Percentiles rank a stretch among this genome's conserved stretches.
These are phyloP conservation scores for Tachystola acroxantha DNA, from an alignment of 2,888 invertebrate species.

Conservation along the genomic window DNA sequence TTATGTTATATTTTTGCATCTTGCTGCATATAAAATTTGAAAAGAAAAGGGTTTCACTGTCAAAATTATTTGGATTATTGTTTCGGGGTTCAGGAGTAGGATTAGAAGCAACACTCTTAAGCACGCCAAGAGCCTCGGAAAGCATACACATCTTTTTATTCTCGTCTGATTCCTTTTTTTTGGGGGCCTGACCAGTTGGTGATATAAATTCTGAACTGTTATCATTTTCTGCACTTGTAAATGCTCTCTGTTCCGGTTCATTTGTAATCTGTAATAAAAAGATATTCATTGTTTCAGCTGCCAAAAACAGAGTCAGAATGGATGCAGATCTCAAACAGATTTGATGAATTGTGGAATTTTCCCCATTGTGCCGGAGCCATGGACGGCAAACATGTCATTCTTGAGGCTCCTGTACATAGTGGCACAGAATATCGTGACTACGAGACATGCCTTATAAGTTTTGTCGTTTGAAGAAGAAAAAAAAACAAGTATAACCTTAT, in stretches of 20 bases:
- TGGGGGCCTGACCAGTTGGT: slow-evolving; percentile 13
- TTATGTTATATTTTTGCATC: too few species aligned
- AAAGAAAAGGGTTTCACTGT: slow-evolving; percentile 15
- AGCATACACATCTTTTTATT: slow-evolving; percentile 15
- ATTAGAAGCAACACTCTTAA: slow-evolving; percentile 15
- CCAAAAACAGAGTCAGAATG: too few species aligned
- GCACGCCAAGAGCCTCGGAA: slow-evolving; percentile 15
- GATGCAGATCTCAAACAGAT: slow-evolving; percentile 12
- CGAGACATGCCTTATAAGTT: too few species aligned
- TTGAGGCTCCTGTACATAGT: slow-evolving; percentile 19
- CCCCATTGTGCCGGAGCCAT: slow-evolving; percentile 19
- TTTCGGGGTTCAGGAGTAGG: slow-evolving; percentile 16
- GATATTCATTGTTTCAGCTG: too few species aligned
- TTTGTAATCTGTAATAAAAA: slow-evolving; percentile 16
- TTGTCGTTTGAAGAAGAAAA: too few species aligned
- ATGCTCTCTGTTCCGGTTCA: slow-evolving; percentile 14
- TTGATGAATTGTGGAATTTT: slow-evolving; percentile 15
- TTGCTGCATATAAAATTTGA: slow-evolving; percentile 15
- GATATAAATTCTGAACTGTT: slow-evolving; percentile 15
- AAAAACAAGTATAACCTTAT: too few species aligned
- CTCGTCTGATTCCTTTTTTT: slow-evolving; percentile 14
- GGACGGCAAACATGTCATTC: slow-evolving; percentile 27
- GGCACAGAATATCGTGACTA: too few species aligned
- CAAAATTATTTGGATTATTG: slow-evolving; percentile 15
- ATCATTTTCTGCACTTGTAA: slow-evolving; percentile 15